Evolutionary conservation across 2,113 vertebrate genomes (phyloP).

Genomic region (Thalassarche chlororhynchos): DNA sequence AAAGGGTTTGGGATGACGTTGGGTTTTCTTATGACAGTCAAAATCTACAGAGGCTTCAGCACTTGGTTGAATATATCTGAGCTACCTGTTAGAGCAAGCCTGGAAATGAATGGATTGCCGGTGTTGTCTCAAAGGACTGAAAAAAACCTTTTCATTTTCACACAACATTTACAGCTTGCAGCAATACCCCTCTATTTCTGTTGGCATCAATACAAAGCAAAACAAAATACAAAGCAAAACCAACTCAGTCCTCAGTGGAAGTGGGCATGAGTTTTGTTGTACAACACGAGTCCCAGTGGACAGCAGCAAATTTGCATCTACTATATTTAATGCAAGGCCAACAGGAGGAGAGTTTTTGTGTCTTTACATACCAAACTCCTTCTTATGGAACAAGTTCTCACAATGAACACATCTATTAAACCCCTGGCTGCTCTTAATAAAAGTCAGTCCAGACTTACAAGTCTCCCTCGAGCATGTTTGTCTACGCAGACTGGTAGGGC

Average conservation of each 20-base stretch:
- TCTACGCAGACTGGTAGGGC: background rate
- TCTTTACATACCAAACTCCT: background rate
- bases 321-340: background rate
- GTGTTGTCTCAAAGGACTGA: background rate
- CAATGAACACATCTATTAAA: background rate
- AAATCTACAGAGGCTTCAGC: background rate
- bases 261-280: background rate
- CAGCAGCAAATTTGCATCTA: background rate
- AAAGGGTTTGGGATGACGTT: background rate
- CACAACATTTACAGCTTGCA: background rate
- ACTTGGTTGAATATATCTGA: background rate
- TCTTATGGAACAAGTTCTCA: background rate
- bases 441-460: background rate
- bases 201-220: background rate
- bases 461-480: background rate
- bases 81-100: background rate
- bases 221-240: background rate
- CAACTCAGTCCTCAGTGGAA: background rate
- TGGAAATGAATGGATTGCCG: background rate
- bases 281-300: accelerated
- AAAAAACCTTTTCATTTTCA: background rate
- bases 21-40: background rate
- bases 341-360: background rate
- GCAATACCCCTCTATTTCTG: background rate
- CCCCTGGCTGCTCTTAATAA: background rate